Evolutionary conservation across 2,888 invertebrate species (phyloP).

Genomic region (Orchesellides sinensis): DNA sequence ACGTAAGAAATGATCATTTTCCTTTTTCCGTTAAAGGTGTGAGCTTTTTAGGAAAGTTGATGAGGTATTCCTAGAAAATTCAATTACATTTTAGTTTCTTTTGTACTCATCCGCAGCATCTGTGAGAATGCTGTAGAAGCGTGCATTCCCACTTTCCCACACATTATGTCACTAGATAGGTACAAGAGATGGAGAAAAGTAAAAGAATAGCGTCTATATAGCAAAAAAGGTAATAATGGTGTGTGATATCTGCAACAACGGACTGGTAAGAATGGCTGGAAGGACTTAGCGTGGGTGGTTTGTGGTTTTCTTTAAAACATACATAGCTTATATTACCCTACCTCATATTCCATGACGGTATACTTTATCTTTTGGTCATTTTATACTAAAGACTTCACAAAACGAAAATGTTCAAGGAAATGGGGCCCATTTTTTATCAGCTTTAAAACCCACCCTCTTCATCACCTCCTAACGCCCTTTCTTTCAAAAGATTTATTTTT

Average conservation of each 20-base stretch:
- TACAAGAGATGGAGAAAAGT: slow-evolving; percentile 4
- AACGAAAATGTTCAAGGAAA: slow-evolving; percentile 9
- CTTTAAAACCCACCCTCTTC: slow-evolving; percentile 25
- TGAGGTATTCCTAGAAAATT: slow-evolving; percentile 57
- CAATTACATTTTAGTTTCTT: slow-evolving; percentile 58
- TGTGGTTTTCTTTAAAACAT: slow-evolving; percentile 61
- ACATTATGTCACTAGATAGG: no score
- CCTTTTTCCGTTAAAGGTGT: slow-evolving; percentile 48
- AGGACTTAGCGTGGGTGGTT: slow-evolving; percentile 62
- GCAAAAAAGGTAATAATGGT: slow-evolving; percentile 42
- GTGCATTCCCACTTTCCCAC: no score
- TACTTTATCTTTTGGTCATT: slow-evolving; percentile 29
- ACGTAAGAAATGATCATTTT: slow-evolving; percentile 33
- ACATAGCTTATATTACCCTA: no score
- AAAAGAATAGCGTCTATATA: neutral
- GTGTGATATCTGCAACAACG: slow-evolving; percentile 49
- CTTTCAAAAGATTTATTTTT: slow-evolving; percentile 15
- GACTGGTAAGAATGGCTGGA: slow-evolving; percentile 46
- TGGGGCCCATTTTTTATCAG: slow-evolving; percentile 34
- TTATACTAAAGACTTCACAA: neutral
- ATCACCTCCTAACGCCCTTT: slow-evolving; percentile 1
- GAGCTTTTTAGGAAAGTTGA: slow-evolving; percentile 41
- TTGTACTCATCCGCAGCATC: slow-evolving; percentile 25
- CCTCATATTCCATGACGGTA: neutral
- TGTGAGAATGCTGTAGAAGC: slow-evolving; percentile 9